These are phyloP conservation scores for Uloborus diversus DNA, from an alignment of 1,140 invertebrate species.

Conservation along the genomic window DNA sequence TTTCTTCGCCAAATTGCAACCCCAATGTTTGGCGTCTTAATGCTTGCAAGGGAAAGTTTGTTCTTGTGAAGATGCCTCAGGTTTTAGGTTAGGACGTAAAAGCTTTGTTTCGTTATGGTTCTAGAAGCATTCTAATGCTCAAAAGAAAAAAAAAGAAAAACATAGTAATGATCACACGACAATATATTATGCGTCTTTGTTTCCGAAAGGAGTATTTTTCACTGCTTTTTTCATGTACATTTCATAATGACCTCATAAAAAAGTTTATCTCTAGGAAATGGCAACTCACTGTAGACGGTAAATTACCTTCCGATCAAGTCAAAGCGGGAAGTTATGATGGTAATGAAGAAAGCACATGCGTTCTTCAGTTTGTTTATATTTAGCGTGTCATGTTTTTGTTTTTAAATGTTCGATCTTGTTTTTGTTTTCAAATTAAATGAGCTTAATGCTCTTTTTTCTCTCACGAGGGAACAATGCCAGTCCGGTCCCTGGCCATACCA, in stretches of 20 bases:
- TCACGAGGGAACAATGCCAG: background rate
- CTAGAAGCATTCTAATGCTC: too few species aligned
- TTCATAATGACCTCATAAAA: too few species aligned
- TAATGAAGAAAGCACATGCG: background rate
- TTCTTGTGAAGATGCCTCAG: slow-evolving; percentile 22
- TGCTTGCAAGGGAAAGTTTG: slow-evolving; percentile 37
- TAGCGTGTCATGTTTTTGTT: background rate
- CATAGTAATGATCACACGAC: too few species aligned
- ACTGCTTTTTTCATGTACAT: background rate
- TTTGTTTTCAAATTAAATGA: background rate
- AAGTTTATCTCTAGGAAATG: too few species aligned
- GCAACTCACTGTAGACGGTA: too few species aligned
- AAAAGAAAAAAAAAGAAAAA: too few species aligned
- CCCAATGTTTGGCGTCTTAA: slow-evolving; percentile 19
- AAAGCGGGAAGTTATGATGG: background rate
- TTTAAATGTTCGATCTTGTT: background rate
- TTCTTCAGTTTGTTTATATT: background rate
- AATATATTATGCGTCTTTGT: too few species aligned
- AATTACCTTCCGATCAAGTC: too few species aligned
- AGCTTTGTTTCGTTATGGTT: background rate
- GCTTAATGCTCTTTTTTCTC: background rate
- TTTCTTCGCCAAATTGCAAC: slow-evolving; percentile 18
- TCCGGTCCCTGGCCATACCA: too few species aligned
- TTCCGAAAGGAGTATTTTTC: background rate
- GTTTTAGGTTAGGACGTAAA: slow-evolving; percentile 14